These are phyloP conservation scores for Acanthosepion pharaonis DNA, from an alignment of 2,888 invertebrate species.

Conservation along the genomic window DNA sequence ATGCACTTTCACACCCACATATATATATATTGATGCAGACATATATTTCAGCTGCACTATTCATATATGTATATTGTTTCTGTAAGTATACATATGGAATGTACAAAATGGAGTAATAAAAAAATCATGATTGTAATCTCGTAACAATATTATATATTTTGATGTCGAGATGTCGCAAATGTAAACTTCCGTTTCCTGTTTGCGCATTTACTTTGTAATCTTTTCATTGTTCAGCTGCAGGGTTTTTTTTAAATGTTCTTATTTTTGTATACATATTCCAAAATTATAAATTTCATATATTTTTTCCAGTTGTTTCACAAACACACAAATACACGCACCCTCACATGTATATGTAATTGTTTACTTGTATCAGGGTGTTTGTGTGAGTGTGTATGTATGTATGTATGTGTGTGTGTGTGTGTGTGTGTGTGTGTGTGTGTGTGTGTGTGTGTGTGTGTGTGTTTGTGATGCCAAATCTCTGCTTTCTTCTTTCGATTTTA, in stretches of 20 bases:
- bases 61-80: not conserved
- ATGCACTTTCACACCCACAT: not conserved
- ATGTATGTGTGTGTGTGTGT: not conserved
- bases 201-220: not conserved
- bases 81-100: conserved; percentile 16
- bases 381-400: not conserved
- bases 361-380: not conserved
- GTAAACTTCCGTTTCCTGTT: not conserved
- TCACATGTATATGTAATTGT: not conserved
- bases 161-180: not conserved
- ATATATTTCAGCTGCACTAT: conserved; percentile 16
- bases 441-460: not conserved
- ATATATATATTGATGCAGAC: not conserved
- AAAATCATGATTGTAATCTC: not conserved
- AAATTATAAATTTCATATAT: not conserved
- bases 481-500: not conserved
- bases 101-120: conserved; percentile 11
- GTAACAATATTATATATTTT: not conserved
- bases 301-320: not conserved
- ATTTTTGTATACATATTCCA: not conserved
- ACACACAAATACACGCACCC: not conserved
- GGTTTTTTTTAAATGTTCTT: not conserved
- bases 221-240: not conserved
- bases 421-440: not conserved
- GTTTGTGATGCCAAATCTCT: not conserved